phyloP scores from a whole-genome alignment of 1,140 invertebrate species.

The Globodera ellingtonae region DNA sequence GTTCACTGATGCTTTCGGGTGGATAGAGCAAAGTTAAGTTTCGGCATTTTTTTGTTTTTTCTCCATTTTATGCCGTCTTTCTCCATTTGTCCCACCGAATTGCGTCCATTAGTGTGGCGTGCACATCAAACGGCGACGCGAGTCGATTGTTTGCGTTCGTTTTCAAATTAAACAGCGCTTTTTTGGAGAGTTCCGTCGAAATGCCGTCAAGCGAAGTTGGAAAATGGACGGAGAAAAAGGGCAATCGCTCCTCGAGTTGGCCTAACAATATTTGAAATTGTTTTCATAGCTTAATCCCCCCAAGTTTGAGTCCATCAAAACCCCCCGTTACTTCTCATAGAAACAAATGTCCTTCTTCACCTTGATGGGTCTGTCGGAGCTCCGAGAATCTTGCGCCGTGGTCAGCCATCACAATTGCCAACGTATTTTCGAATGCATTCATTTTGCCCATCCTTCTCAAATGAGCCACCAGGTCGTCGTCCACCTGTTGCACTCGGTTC shows the following conservation, averaged over 20 bases:
- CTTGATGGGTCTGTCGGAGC: slow-evolving; percentile 78
- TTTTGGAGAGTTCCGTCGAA: slow-evolving; percentile 24
- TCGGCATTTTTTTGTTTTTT: no score
- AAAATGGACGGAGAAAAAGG: slow-evolving; percentile 79
- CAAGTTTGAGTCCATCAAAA: neutral
- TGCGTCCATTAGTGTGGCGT: slow-evolving; percentile 53
- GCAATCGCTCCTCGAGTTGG: slow-evolving; percentile 79
- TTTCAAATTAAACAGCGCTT: slow-evolving; percentile 70
- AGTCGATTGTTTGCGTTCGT: slow-evolving; percentile 73
- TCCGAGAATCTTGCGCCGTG: slow-evolving; percentile 72
- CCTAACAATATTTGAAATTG: slow-evolving; percentile 29
- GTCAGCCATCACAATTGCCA: slow-evolving; percentile 70
- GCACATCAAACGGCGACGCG: slow-evolving; percentile 80
- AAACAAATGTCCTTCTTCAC: slow-evolving; percentile 60
- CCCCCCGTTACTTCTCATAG: neutral
- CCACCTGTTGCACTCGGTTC: slow-evolving; percentile 76
- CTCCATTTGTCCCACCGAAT: neutral
- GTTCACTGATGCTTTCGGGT: no score
- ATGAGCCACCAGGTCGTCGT: slow-evolving; percentile 75
- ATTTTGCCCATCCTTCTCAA: slow-evolving; percentile 48
- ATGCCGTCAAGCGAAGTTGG: slow-evolving; percentile 73
- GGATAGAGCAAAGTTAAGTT: no score
- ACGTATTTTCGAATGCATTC: slow-evolving; percentile 76
- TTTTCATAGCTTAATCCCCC: neutral
- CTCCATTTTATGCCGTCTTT: no score